Evolutionary conservation across 2,797 vertebrate species (phyloP), one percentile per base, ranked within the genome.

Genomic region (Myotis pilosus): DNA sequence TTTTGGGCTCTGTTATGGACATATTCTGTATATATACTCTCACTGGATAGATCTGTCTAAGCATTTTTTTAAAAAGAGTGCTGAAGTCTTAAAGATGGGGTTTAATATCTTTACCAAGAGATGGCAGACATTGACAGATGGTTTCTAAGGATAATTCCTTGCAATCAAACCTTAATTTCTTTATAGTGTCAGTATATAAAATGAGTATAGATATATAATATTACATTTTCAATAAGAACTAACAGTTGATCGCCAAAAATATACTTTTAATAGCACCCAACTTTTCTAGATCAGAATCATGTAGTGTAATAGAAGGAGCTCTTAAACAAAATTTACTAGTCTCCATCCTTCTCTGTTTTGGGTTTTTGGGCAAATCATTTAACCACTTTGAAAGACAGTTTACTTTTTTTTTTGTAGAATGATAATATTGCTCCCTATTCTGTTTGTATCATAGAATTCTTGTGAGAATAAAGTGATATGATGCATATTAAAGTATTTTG

Each of bases 41-140:
- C 38, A 92, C 81, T 90, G 25, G 90, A 22, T 55, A 95, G 91
- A 76, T 47, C 60, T 83, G 33, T 87, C 76, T 62, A 89, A 94
- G 41, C 66, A 84, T 89, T 86, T 89, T 95, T 96, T 89, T 10
- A 69, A 80, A 92, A 85, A 88, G 79, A 74, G 9, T 84, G 81
- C 36, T 78, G 53, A 86, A 89, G 8, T 94, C 62, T 95, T 22
- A 84, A 25, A 93, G 74, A 83, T 85, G 28, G 33, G 22, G n/a
- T 92, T 92, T 97, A 95, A 91, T 96, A 76, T 92, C 89, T 79
- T 95, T 92, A 80, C 78, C 38, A 88, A 92, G 94, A 84, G 66
- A 81, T 92, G 91, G 15, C 25, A 91, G 94, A 96, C 96, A 92
- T 92, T 97, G 95, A 96, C 44, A 87, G 80, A 96, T 97, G 86